Evolutionary conservation across 2,113 vertebrate genomes (phyloP), one percentile per base, ranked within the genome.

Genomic region (Scomber japonicus): DNA sequence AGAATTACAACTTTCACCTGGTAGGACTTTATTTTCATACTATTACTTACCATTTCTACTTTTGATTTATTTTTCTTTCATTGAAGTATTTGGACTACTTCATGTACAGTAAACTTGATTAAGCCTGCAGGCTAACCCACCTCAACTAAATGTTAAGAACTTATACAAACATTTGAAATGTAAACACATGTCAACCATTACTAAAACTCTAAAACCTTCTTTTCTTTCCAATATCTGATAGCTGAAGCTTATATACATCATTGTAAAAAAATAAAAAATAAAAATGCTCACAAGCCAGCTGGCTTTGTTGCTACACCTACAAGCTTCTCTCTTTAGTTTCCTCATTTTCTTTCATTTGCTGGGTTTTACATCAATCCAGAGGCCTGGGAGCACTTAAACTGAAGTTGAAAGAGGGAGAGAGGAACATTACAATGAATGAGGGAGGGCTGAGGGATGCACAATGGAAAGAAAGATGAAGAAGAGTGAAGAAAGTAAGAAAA

Each of bases 151-250:
- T 14, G 3, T 46, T 50, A 68, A 50, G 3, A 60, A 55, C 54
- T 80, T 75, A 62, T 19, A 51, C 53, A 77, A 75, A 65, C 59
- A 67, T 54, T n/a, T 80, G 11, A 56, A 69, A 71, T 78, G 76
- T 46, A 80, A 87, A 75, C 75, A 82, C 60, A 73, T 68, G 80
- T 81, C 81, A 84, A 35, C 71, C 24, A 74, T 88, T 79, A 78
- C 62, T n/a, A 67, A 74, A 74, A 77, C 57, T 69, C 46, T 48
- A 40, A 24, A 77, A 50, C 8, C 14, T 19, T 76, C 21, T 61
- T 17, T 17, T 72, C 44, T 44, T 67, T 72, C 21, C 40, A 71
- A 64, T 49, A 46, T 75, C 55, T 40, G 19, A 27, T 14, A 65
- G 14, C 49, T 44, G 12, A 48, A 54, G 40, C 40, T 51, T 72